Conservation (phyloP, 2,888 invertebrate genomes). For the Tuta absoluta region DNA sequence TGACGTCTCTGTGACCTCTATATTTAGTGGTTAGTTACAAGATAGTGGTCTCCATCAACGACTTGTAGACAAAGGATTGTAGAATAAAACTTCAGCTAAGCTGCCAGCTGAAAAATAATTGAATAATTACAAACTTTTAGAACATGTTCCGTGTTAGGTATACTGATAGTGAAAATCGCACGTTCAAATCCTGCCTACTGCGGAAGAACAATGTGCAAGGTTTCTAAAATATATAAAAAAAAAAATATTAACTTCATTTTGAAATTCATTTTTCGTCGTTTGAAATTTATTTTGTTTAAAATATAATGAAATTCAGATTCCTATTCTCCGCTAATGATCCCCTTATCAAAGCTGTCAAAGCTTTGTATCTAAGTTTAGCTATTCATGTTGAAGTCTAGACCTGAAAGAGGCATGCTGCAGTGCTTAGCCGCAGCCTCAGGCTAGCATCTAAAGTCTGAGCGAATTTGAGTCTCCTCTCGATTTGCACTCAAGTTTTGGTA, state of each 20-base stretch:
- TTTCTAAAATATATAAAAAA: too few relatives aligned
- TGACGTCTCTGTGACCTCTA: not conserved
- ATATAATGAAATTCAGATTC: not conserved
- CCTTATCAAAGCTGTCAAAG: constrained; percentile 11
- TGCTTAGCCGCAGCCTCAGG: constrained; percentile 36
- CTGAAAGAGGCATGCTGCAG: constrained; percentile 30
- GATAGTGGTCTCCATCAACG: not conserved
- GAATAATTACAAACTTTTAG: too few relatives aligned
- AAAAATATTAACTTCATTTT: not conserved
- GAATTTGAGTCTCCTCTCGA: constrained; percentile 36
- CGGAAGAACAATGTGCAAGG: too few relatives aligned
- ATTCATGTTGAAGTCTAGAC: constrained; percentile 19
- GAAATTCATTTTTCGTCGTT: not conserved
- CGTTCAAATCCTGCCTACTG: too few relatives aligned
- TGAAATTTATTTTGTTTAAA: not conserved
- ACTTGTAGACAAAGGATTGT: not conserved
- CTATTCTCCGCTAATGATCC: constrained; percentile 1
- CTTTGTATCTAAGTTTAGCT: constrained; percentile 21
- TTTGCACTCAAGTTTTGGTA: constrained; percentile 36
- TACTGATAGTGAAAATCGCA: too few relatives aligned
- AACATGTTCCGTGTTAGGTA: too few relatives aligned
- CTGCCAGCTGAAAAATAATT: not conserved
- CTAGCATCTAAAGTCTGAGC: constrained; percentile 33
- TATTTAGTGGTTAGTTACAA: not conserved
- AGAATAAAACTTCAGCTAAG: not conserved